phyloP scores from a whole-genome alignment of 2,888 invertebrate genomes.

The Cylloceria caligata region DNA sequence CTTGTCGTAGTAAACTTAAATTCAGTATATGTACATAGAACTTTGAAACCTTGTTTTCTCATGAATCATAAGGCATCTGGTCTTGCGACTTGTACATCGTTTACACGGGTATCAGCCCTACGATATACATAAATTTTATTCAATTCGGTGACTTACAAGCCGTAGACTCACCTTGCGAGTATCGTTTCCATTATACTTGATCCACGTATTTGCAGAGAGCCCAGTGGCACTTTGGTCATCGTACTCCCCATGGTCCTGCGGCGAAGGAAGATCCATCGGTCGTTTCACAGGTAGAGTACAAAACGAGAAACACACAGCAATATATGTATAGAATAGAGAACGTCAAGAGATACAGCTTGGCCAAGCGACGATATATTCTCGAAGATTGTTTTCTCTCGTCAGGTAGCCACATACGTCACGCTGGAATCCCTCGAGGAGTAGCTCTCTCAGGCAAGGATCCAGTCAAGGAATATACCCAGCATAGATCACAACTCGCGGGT shows the following conservation, averaged over 20 bases:
- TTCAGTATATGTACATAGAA: no score
- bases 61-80: no score
- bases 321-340: slow-evolving; percentile 46
- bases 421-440: slow-evolving; percentile 79
- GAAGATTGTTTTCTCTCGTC: slow-evolving; percentile 85
- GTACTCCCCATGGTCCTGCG: slow-evolving; percentile 54
- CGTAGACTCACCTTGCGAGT: slow-evolving; percentile 8
- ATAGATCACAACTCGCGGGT: slow-evolving; percentile 83
- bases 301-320: slow-evolving; percentile 57
- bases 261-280: slow-evolving; percentile 63
- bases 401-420: slow-evolving; percentile 85
- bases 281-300: slow-evolving; percentile 55
- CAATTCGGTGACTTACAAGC: not conserved
- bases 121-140: no score
- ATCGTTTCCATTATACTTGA: slow-evolving; percentile 49
- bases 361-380: slow-evolving; percentile 82
- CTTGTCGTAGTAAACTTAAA: no score
- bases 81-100: no score
- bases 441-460: slow-evolving; percentile 72
- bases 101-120: no score
- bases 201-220: slow-evolving; percentile 52
- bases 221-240: slow-evolving; percentile 60
- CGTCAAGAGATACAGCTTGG: slow-evolving; percentile 41
- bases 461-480: slow-evolving; percentile 80
- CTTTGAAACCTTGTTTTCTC: no score